These are phyloP conservation scores for Laspeyria flexula DNA, from an alignment of 2,888 invertebrate species.

Conservation along the genomic window DNA sequence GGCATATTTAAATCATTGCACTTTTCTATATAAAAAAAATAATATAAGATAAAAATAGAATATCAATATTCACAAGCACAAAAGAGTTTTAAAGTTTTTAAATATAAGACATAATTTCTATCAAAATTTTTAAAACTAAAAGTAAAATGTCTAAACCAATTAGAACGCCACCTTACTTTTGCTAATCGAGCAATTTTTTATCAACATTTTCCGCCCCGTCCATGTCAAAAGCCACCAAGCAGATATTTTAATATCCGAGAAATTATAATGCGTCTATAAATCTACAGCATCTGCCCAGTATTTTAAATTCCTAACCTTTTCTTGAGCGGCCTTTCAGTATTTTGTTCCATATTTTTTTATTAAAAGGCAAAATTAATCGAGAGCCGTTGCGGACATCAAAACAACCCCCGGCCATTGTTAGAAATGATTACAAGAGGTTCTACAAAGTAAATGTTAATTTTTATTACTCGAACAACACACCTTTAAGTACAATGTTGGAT, in stretches of 20 bases:
- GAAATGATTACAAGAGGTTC: slow-evolving; percentile 78
- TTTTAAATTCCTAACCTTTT: slow-evolving; percentile 64
- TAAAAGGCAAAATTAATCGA: slow-evolving; percentile 80
- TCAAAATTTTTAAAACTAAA: background rate
- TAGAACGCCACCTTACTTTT: slow-evolving; percentile 33
- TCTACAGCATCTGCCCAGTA: slow-evolving; percentile 60
- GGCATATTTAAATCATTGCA: too few relatives aligned
- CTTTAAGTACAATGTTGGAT: slow-evolving; percentile 61
- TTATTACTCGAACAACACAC: slow-evolving; percentile 74
- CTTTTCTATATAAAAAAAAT: too few relatives aligned
- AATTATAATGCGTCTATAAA: slow-evolving; percentile 53
- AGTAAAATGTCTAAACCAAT: slow-evolving; percentile 23
- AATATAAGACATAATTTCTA: too few relatives aligned
- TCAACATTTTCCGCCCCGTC: slow-evolving; percentile 44
- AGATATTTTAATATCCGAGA: slow-evolving; percentile 50
- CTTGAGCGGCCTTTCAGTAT: slow-evolving; percentile 53
- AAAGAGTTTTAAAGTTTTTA: too few relatives aligned
- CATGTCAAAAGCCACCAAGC: slow-evolving; percentile 49
- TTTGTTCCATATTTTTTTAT: slow-evolving; percentile 67
- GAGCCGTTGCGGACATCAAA: slow-evolving; percentile 78
- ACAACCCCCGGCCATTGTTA: slow-evolving; percentile 79
- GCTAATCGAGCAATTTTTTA: slow-evolving; percentile 41
- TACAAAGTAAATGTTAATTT: slow-evolving; percentile 81
- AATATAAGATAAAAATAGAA: too few relatives aligned
- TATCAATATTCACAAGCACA: too few relatives aligned